These are phyloP conservation scores for Mythimna impura DNA, from an alignment of 2,888 invertebrate species.

Conservation along the genomic window DNA sequence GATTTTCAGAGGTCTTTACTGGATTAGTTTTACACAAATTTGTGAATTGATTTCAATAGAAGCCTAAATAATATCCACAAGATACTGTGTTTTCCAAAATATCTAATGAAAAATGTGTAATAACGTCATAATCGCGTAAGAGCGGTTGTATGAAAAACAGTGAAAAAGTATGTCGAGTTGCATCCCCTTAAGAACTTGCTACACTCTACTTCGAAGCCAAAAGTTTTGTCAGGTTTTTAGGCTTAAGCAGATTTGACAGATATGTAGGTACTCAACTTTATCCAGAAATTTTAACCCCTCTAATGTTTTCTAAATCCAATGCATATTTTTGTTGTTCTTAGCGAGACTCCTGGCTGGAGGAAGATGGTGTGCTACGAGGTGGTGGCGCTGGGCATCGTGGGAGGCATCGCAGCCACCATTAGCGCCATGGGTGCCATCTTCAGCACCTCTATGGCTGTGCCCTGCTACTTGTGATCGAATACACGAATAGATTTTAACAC, in stretches of 20 bases:
- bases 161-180: too few relatives aligned
- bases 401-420: conserved; percentile 91
- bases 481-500: not conserved
- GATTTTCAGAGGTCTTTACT: too few relatives aligned
- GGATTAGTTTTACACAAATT: too few relatives aligned
- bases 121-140: too few relatives aligned
- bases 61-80: too few relatives aligned
- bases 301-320: not conserved
- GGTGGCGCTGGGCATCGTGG: conserved; percentile 90
- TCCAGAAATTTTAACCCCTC: too few relatives aligned
- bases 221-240: not conserved
- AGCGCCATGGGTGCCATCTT: conserved; percentile 91
- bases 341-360: conserved; percentile 89
- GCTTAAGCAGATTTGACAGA: not conserved
- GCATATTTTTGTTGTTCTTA: conserved; percentile 75
- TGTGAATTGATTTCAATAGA: too few relatives aligned
- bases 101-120: too few relatives aligned
- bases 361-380: conserved; percentile 91
- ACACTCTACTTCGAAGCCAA: not conserved
- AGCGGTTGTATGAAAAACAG: too few relatives aligned
- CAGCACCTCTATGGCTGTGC: conserved; percentile 80
- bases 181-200: too few relatives aligned
- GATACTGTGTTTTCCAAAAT: too few relatives aligned
- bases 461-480: conserved; percentile 79
- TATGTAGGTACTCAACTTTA: too few relatives aligned